phyloP scores from a whole-genome alignment of 2,113 vertebrate genomes.

The Hypocryptadius cinnamomeus region DNA sequence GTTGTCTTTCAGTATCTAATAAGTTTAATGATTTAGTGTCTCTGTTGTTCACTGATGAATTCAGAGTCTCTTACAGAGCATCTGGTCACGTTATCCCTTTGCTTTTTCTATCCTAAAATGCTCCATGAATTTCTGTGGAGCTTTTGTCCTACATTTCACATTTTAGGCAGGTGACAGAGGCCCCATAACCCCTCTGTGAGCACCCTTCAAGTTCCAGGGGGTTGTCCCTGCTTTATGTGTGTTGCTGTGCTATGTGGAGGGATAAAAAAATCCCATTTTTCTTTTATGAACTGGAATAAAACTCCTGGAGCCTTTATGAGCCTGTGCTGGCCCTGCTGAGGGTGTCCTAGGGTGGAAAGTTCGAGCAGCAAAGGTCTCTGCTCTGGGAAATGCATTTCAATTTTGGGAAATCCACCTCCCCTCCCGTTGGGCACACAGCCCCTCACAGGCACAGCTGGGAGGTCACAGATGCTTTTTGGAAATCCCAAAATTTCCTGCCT shows the following conservation, averaged over 20 bases:
- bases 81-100: neutral
- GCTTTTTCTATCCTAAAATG: neutral
- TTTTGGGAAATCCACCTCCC: neutral
- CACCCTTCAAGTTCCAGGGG: neutral
- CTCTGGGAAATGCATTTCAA: neutral
- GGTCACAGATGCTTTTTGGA: neutral
- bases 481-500: rapidly evolving
- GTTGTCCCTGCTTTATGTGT: neutral
- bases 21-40: neutral
- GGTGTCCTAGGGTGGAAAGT: neutral
- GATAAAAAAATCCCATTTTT: neutral
- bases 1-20: neutral
- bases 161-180: neutral
- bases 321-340: neutral
- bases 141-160: neutral
- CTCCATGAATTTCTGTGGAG: neutral
- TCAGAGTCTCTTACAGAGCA: neutral
- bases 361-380: neutral
- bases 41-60: neutral
- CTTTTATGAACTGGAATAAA: neutral
- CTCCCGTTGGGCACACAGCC: rapidly evolving
- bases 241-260: rapidly evolving
- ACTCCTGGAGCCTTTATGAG: neutral
- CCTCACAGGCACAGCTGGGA: neutral
- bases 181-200: neutral